These are phyloP conservation scores for Pseudorhombus dupliciocellatus DNA, from an alignment of 2,113 vertebrate genomes.

Conservation along the genomic window DNA sequence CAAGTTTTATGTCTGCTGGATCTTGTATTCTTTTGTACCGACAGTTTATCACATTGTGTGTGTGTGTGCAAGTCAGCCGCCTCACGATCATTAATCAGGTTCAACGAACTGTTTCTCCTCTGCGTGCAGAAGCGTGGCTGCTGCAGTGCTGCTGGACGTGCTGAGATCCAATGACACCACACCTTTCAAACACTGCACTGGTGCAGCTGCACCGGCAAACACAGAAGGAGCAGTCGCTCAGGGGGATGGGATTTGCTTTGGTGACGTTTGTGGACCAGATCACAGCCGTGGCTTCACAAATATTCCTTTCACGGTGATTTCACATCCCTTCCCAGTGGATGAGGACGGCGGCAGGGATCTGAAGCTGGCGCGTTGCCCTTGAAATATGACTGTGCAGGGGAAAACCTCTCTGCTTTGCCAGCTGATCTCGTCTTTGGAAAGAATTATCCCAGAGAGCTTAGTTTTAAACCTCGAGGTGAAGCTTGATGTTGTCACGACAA, in stretches of 20 bases:
- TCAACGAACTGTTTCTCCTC: conserved; percentile 7
- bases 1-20: neutral
- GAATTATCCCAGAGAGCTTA: neutral
- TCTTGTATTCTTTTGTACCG: neutral
- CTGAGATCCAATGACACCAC: conserved; percentile 47
- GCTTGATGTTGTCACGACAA: neutral
- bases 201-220: neutral
- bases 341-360: conserved; percentile 23
- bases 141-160: conserved; percentile 58
- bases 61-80: conserved; percentile 25
- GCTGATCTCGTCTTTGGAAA: conserved; percentile 2
- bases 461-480: neutral
- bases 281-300: conserved; percentile 13
- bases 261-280: neutral
- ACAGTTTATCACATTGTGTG: neutral
- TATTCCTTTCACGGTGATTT: conserved; percentile 20
- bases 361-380: conserved; percentile 27
- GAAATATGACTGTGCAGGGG: conserved; percentile 43
- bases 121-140: conserved; percentile 16
- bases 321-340: conserved; percentile 8
- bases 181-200: conserved; percentile 26
- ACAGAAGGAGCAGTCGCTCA: neutral
- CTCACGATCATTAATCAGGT: conserved; percentile 15
- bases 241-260: neutral
- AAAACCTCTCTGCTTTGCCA: neutral